phyloP scores from a whole-genome alignment of 2,113 vertebrate genomes.

The Circaetus cinerascens region DNA sequence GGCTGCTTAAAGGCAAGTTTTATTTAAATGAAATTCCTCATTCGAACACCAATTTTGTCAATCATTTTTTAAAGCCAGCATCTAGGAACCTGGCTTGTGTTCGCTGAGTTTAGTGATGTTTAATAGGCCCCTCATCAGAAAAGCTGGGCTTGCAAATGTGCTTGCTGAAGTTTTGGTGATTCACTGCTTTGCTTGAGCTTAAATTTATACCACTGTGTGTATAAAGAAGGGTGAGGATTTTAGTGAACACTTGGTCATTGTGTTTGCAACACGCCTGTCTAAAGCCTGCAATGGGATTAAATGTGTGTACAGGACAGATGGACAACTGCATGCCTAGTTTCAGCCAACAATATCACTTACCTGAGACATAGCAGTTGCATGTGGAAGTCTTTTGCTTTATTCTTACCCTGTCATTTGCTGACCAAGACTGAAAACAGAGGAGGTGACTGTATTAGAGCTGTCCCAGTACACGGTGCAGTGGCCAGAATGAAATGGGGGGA shows the following conservation, averaged over 20 bases:
- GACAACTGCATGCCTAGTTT: background rate
- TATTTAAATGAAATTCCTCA: background rate
- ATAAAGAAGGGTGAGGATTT: background rate
- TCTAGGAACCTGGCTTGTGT: background rate
- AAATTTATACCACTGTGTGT: fast-evolving
- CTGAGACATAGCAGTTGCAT: fast-evolving
- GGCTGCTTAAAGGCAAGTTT: background rate
- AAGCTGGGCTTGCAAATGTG: background rate
- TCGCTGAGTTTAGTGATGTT: fast-evolving
- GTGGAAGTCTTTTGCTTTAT: background rate
- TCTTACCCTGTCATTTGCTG: background rate
- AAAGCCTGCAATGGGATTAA: background rate
- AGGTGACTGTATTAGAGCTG: background rate
- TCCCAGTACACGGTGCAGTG: background rate
- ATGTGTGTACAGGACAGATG: background rate
- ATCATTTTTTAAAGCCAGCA: background rate
- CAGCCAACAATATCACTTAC: fast-evolving
- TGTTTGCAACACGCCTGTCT: fast-evolving
- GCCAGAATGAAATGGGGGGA: background rate
- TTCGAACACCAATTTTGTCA: background rate
- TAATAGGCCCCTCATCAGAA: background rate
- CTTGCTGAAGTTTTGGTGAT: background rate
- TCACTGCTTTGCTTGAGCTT: background rate
- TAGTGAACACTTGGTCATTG: background rate
- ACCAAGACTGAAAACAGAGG: background rate